phyloP scores from a whole-genome alignment of 2,113 vertebrate genomes.

The Corythoichthys intestinalis region DNA sequence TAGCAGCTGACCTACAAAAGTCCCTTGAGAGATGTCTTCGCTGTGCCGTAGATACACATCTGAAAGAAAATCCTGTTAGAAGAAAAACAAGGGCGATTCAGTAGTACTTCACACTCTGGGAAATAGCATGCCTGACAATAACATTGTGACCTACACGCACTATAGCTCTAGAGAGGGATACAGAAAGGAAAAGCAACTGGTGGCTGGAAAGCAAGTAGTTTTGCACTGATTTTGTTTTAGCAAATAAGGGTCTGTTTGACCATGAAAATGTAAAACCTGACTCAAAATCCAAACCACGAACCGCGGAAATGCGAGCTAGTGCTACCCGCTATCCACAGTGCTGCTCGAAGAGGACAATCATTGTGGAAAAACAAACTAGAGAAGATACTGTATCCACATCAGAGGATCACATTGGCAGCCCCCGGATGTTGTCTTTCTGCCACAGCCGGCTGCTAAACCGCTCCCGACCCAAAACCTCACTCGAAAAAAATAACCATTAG shows the following conservation, averaged over 20 bases:
- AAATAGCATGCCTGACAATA: conserved; percentile 5
- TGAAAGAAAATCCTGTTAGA: conserved; percentile 40
- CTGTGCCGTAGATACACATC: conserved; percentile 50
- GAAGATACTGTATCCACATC: conserved; percentile 52
- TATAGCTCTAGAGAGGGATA: conserved; percentile 6
- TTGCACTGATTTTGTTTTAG: too few species aligned
- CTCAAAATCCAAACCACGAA: not conserved
- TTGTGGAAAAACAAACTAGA: conserved; percentile 47
- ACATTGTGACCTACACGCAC: not conserved
- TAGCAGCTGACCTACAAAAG: conserved; percentile 63
- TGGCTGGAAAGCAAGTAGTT: not conserved
- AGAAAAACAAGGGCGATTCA: conserved; percentile 32
- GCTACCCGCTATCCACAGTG: not conserved
- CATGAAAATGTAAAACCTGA: not conserved
- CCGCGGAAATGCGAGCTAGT: not conserved
- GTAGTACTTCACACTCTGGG: conserved; percentile 14
- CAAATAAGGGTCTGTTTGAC: too few species aligned
- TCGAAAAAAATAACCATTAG: conserved; percentile 41
- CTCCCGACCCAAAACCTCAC: conserved; percentile 31
- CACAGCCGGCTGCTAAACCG: conserved; percentile 42
- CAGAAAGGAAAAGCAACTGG: not conserved
- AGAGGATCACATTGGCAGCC: conserved; percentile 56
- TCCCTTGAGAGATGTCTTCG: conserved; percentile 45
- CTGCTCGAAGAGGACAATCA: conserved; percentile 30
- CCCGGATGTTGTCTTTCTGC: conserved; percentile 39